A percentile compares a stretch with the other conserved stretches of the same genome.
Evolutionary conservation across 2,113 vertebrate species (phyloP).

Genomic region (Hemiscyllium ocellatum): DNA sequence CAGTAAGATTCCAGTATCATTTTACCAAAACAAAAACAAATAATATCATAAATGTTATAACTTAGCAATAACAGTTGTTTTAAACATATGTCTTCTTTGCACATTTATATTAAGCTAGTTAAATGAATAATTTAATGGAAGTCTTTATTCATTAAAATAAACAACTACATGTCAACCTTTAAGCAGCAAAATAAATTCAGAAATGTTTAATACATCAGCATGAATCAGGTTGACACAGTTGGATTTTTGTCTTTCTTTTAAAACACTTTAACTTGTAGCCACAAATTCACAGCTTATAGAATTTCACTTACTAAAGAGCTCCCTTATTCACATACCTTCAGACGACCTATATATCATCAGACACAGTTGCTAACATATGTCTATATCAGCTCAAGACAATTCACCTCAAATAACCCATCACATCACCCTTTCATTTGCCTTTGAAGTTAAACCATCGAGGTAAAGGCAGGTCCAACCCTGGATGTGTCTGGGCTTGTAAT

Average conservation of each 20-base stretch:
- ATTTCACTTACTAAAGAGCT: neutral
- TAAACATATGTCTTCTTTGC: neutral
- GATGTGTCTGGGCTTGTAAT: neutral
- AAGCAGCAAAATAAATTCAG: neutral
- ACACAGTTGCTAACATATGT: neutral
- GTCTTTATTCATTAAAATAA: neutral
- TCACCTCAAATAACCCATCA: neutral
- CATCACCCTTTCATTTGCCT: neutral
- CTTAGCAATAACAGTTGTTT: neutral
- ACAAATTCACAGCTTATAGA: neutral
- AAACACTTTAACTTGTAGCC: neutral
- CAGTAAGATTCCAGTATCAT: neutral
- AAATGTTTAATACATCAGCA: too few species aligned
- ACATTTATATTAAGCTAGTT: neutral
- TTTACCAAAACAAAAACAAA: neutral
- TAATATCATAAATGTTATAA: neutral
- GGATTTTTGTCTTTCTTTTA: neutral
- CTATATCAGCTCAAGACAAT: neutral
- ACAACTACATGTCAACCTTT: neutral
- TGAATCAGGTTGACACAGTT: neutral
- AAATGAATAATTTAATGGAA: neutral
- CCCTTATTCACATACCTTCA: neutral
- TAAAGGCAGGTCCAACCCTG: neutral
- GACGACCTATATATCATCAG: neutral
- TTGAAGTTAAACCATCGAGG: neutral